Evolutionary conservation across 2,113 vertebrate genomes (phyloP).

Genomic region (Orthonyx spaldingii): DNA sequence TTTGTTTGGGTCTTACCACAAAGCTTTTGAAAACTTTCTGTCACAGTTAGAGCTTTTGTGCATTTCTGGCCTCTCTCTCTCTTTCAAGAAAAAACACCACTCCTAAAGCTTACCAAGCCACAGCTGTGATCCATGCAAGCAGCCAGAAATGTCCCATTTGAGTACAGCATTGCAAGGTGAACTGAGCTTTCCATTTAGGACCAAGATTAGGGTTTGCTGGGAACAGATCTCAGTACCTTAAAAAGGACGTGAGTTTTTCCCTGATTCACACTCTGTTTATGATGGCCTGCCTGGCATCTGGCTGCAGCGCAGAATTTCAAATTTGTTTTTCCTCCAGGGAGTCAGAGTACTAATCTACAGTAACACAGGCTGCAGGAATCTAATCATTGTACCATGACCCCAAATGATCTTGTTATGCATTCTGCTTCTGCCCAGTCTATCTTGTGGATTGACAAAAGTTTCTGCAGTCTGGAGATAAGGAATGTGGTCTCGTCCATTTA

Average conservation of each 20-base stretch:
- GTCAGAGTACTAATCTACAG: constrained; percentile 54
- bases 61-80: background rate
- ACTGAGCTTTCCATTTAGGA: background rate
- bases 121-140: background rate
- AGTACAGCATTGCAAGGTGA: background rate
- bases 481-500: constrained; percentile 50
- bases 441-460: constrained; percentile 59
- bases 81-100: background rate
- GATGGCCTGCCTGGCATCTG: constrained; percentile 12
- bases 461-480: constrained; percentile 64
- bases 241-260: background rate
- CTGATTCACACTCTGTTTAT: background rate
- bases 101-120: background rate
- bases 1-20: background rate
- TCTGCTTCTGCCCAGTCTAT: constrained; percentile 45
- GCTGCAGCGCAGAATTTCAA: background rate
- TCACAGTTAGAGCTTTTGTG: background rate
- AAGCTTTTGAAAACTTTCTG: background rate
- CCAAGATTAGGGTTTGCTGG: background rate
- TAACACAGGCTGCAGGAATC: constrained; percentile 55
- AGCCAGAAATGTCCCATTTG: background rate
- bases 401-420: constrained; percentile 58
- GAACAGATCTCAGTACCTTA: background rate
- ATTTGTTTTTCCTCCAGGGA: constrained; percentile 63
- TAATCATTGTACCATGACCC: constrained; percentile 61